Evolutionary conservation across 1,140 invertebrate species (phyloP).

Genomic region (Drosophila kohkoa): DNA sequence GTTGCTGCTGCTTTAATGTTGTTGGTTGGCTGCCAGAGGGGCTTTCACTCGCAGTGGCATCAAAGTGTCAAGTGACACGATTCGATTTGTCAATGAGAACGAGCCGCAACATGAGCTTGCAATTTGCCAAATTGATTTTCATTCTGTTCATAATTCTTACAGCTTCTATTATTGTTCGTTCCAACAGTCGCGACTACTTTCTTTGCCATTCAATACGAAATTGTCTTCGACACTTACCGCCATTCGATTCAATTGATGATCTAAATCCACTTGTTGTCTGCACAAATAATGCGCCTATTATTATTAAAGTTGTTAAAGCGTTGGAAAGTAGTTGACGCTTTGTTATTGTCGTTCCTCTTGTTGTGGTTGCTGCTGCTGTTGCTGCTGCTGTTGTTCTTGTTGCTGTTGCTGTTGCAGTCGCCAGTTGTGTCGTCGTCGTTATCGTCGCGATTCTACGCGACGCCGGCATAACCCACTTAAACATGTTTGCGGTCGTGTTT

Average conservation of each 20-base stretch:
- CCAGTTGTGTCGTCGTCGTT: constrained; percentile 20
- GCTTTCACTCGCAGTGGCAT: constrained; percentile 46
- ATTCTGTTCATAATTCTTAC: constrained; percentile 41
- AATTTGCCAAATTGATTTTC: constrained; percentile 81
- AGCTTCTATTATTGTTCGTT: constrained; percentile 12
- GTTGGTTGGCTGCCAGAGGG: constrained; percentile 7
- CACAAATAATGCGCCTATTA: constrained; percentile 82
- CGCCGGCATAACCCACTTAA: constrained; percentile 83
- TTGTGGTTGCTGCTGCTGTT: constrained; percentile 30
- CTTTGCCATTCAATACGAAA: constrained; percentile 59
- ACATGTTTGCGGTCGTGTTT: constrained; percentile 62
- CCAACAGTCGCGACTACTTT: constrained; percentile 28
- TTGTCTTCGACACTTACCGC: constrained; percentile 74
- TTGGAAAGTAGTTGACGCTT: constrained; percentile 74
- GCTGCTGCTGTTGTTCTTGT: constrained; percentile 26
- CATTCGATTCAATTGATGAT: constrained; percentile 82
- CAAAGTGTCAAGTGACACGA: constrained; percentile 70
- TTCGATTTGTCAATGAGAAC: constrained; percentile 67
- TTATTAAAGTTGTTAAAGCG: constrained; percentile 81
- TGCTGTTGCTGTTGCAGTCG: constrained; percentile 42
- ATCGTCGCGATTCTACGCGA: constrained; percentile 52
- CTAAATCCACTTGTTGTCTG: constrained; percentile 84
- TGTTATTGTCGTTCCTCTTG: constrained; percentile 38
- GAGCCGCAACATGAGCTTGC: constrained; percentile 71
- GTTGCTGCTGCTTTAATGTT: constrained; percentile 2